Conservation (phyloP, 2,888 invertebrate genomes). For the Spodoptera exigua region DNA sequence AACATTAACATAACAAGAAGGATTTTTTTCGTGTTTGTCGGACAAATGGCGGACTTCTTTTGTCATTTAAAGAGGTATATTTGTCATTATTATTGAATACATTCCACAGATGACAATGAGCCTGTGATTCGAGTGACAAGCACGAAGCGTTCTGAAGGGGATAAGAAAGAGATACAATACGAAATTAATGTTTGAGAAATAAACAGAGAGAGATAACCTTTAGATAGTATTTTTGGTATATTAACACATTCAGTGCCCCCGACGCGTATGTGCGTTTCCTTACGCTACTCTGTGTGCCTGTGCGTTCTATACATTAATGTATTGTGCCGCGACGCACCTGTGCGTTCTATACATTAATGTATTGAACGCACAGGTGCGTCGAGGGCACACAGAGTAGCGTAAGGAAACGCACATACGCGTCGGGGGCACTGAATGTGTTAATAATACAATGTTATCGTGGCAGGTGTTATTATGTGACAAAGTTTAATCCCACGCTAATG, state of each 20-base stretch:
- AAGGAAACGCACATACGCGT: no score
- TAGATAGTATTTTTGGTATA: conserved; percentile 61
- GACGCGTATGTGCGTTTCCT: no score
- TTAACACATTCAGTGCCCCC: no score
- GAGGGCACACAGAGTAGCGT: no score
- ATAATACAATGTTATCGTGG: conserved; percentile 44
- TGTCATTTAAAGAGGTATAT: conserved; percentile 79
- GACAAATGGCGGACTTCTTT: conserved; percentile 71
- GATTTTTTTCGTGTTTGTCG: conserved; percentile 71
- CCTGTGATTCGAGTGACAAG: conserved; percentile 62
- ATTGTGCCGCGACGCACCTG: no score
- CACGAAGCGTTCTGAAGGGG: conserved; percentile 56
- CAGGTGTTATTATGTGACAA: conserved; percentile 70
- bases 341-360: no score
- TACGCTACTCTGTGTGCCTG: no score
- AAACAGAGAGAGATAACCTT: conserved; percentile 66
- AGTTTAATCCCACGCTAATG: conserved; percentile 70
- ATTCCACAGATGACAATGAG: conserved; percentile 63
- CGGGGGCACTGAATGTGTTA: no score
- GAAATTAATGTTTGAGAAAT: conserved; percentile 45
- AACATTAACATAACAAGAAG: conserved; percentile 76
- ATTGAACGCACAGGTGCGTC: no score
- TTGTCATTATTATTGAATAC: conserved; percentile 73
- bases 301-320: no score
- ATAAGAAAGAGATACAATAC: conserved; percentile 45